Evolutionary conservation across 1,140 invertebrate species (phyloP).

Genomic region (Ylistrum balloti): DNA sequence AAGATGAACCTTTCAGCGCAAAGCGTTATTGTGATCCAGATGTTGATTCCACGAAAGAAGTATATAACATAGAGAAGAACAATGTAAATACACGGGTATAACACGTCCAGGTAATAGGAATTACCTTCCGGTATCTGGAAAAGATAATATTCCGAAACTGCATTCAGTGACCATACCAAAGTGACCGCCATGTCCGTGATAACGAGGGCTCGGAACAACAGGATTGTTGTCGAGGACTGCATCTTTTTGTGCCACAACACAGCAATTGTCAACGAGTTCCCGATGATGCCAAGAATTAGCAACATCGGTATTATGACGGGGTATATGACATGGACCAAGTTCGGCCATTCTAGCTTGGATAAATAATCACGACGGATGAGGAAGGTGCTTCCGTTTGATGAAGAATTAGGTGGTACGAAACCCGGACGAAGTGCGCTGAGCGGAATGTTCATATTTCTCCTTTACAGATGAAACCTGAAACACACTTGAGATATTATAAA

Average conservation of each 20-base stretch:
- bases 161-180: background rate
- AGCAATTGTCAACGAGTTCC: conserved; percentile 20
- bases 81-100: background rate
- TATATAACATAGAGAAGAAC: background rate
- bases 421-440: background rate
- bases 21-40: conserved; percentile 23
- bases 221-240: background rate
- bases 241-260: background rate
- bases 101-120: conserved; percentile 3
- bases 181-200: background rate
- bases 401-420: background rate
- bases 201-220: background rate
- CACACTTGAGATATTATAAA: background rate
- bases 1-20: background rate
- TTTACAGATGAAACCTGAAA: background rate
- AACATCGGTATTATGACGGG: background rate
- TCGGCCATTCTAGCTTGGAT: conserved; percentile 5
- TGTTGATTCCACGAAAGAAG: background rate
- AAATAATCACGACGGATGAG: background rate
- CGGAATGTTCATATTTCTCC: background rate
- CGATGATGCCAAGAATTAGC: background rate
- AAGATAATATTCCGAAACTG: background rate
- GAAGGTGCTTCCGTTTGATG: background rate
- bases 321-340: background rate
- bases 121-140: conserved; percentile 6